Percentiles rank a stretch among this genome's conserved stretches.
Evolutionary conservation across 2,797 vertebrate species (phyloP).

Genomic region (Chrysocyon brachyurus): DNA sequence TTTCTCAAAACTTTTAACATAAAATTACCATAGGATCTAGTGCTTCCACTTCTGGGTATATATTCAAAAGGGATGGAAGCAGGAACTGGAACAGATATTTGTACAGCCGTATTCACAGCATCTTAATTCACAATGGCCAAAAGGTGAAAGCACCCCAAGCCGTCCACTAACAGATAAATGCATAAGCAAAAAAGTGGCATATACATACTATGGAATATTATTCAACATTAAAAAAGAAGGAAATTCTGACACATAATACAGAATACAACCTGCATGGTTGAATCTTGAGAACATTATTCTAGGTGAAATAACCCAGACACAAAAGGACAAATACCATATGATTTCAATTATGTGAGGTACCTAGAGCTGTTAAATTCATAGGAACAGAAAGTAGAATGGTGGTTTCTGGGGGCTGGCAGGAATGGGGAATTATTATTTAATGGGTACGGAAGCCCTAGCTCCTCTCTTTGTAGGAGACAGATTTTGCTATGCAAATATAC

Average conservation of each 20-base stretch:
- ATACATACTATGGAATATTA: not conserved
- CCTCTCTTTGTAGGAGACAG: not conserved
- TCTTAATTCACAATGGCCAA: not conserved
- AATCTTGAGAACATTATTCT: not conserved
- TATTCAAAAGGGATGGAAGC: not conserved
- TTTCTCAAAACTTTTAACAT: not conserved
- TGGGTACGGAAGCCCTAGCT: not conserved
- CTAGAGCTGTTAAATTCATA: not conserved
- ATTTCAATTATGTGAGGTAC: not conserved
- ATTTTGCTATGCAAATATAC: slow-evolving; percentile 18
- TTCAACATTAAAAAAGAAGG: slow-evolving; percentile 10
- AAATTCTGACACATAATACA: not conserved
- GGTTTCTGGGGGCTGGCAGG: not conserved
- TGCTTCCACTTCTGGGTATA: not conserved
- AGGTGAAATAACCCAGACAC: slow-evolving; percentile 23
- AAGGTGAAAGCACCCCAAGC: not conserved
- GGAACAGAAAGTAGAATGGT: not conserved
- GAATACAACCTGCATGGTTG: not conserved
- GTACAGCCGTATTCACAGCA: not conserved
- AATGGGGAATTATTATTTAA: not conserved
- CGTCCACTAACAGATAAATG: not conserved
- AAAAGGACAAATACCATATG: not conserved
- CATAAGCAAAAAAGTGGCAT: not conserved
- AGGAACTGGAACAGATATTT: not conserved
- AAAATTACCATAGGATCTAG: not conserved